Percentiles rank a stretch among this genome's conserved stretches.
phyloP scores from a whole-genome alignment of 2,113 vertebrate species.

The Chascanopsetta lugubris region DNA sequence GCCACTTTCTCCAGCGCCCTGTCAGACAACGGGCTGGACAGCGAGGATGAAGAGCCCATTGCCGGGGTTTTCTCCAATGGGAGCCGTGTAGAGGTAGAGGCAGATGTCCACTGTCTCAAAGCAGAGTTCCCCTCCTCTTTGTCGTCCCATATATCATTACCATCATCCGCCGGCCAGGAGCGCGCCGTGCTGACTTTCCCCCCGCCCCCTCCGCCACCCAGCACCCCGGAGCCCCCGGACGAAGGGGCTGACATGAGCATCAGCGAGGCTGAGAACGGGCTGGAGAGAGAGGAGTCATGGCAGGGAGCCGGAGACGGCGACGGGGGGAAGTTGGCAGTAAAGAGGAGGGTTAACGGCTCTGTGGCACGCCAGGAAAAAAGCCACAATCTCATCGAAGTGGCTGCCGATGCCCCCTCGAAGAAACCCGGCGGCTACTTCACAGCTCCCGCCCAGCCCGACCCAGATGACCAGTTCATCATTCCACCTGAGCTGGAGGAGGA shows the following conservation, averaged over 20 bases:
- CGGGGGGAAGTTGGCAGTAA: slow-evolving; percentile 78
- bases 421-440: slow-evolving; percentile 95
- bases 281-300: slow-evolving; percentile 67
- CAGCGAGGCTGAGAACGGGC: slow-evolving; percentile 81
- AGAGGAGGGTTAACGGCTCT: slow-evolving; percentile 88
- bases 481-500: slow-evolving; percentile 98
- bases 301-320: slow-evolving; percentile 35
- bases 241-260: slow-evolving; percentile 81
- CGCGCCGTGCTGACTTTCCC: slow-evolving; percentile 48
- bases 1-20: slow-evolving; percentile 97
- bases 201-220: slow-evolving; percentile 73
- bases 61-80: slow-evolving; percentile 96
- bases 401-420: slow-evolving; percentile 87
- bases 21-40: slow-evolving; percentile 96
- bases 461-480: slow-evolving; percentile 97
- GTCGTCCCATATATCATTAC: slow-evolving; percentile 45
- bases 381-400: slow-evolving; percentile 96
- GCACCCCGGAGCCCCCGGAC: slow-evolving; percentile 83
- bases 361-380: slow-evolving; percentile 92
- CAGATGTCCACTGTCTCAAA: slow-evolving; percentile 90
- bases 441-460: slow-evolving; percentile 94
- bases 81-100: slow-evolving; percentile 95
- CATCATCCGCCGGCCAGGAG: slow-evolving; percentile 53
- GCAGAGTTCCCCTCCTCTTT: slow-evolving; percentile 42
- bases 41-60: slow-evolving; percentile 95